Percentiles rank a stretch among this genome's conserved stretches.
phyloP scores from a whole-genome alignment of 2,797 vertebrate genomes.

The Allobates femoralis region DNA sequence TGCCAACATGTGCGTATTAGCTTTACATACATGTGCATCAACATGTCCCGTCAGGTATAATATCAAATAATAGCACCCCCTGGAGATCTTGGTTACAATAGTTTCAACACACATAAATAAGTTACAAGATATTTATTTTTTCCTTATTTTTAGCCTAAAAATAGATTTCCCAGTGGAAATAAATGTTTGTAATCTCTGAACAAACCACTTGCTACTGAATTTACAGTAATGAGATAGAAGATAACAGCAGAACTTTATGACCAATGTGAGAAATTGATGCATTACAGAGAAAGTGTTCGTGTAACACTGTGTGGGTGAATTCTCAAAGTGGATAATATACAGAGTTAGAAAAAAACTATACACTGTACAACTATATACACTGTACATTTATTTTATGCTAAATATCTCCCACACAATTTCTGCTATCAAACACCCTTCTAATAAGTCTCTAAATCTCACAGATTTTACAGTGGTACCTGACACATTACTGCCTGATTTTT shows the following conservation, averaged over 20 bases:
- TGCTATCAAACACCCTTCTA: neutral
- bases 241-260: conserved; percentile 15
- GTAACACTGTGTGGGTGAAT: conserved; percentile 6
- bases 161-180: neutral
- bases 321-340: neutral
- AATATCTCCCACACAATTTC: conserved; percentile 13
- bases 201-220: conserved; percentile 2
- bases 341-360: neutral
- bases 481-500: neutral
- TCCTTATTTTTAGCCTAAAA: neutral
- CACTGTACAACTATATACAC: neutral
- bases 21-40: neutral
- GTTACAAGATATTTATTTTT: neutral
- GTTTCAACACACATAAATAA: neutral
- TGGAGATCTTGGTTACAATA: neutral
- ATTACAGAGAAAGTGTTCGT: conserved; percentile 9
- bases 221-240: conserved; percentile 1
- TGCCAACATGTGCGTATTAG: too few relatives aligned
- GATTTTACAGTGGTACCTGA: neutral
- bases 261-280: conserved; percentile 17
- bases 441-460: conserved; percentile 14
- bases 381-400: conserved; percentile 15
- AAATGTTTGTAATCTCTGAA: conserved; percentile 8
- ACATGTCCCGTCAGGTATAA: neutral
- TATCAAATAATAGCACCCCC: neutral